Evolutionary conservation across 2,797 vertebrate genomes (phyloP).

Genomic region (Cryptoprocta ferox): DNA sequence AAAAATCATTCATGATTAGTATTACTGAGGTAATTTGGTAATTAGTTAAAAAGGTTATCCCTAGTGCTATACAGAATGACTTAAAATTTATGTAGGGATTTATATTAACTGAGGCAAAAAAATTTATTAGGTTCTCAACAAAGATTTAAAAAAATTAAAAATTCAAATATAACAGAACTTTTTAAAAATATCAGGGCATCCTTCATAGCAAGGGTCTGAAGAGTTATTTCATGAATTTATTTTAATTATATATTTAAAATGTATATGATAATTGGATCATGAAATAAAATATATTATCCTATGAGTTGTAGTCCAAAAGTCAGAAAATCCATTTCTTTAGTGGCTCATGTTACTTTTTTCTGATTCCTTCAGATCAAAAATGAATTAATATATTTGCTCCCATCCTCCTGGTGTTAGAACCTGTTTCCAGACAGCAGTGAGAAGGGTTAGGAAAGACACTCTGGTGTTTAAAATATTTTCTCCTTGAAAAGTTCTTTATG

Average conservation of each 20-base stretch:
- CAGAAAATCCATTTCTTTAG: background rate
- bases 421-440: background rate
- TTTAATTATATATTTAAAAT: background rate
- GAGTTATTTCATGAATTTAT: background rate
- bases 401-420: background rate
- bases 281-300: background rate
- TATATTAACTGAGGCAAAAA: slow-evolving; percentile 30
- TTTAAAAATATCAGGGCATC: background rate
- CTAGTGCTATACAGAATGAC: background rate
- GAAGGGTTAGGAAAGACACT: background rate
- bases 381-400: background rate
- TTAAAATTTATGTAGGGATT: background rate
- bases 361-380: background rate
- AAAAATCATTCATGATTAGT: background rate
- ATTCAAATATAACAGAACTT: slow-evolving; percentile 34
- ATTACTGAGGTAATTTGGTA: slow-evolving; percentile 41
- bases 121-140: background rate
- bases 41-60: slow-evolving; percentile 4
- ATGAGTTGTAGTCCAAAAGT: background rate
- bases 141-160: background rate
- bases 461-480: background rate
- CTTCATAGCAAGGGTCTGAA: background rate
- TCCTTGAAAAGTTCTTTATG: background rate
- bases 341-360: background rate
- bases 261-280: background rate